phyloP scores from a whole-genome alignment of 2,888 invertebrate genomes.

The Scelioninae gen. 1 region DNA sequence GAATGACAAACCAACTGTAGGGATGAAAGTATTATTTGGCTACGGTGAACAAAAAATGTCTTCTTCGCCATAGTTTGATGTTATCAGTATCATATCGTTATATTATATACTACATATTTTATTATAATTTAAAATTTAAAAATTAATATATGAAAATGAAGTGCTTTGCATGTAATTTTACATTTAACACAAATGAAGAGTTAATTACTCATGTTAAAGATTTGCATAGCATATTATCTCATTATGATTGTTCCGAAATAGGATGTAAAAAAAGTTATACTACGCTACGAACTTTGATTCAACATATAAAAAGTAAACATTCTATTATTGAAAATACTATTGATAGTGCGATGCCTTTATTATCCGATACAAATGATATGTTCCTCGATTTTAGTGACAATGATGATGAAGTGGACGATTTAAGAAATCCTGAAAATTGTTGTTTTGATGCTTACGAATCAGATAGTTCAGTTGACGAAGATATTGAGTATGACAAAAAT shows the following conservation, averaged over 20 bases:
- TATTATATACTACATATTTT: background rate
- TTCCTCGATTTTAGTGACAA: background rate
- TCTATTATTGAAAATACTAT: background rate
- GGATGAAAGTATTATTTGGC: conserved; percentile 14
- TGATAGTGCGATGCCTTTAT: background rate
- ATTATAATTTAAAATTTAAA: background rate
- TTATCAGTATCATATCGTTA: background rate
- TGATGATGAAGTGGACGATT: no score
- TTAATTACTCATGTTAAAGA: conserved; percentile 34
- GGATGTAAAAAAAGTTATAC: conserved; percentile 28
- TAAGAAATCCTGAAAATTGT: no score
- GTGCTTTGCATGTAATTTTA: conserved; percentile 21
- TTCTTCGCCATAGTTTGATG: background rate
- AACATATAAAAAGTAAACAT: conserved; percentile 20
- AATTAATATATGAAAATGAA: conserved; percentile 6
- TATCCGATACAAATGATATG: background rate
- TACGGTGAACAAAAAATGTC: background rate
- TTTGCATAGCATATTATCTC: background rate
- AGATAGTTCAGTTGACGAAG: no score
- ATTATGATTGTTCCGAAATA: conserved; percentile 31
- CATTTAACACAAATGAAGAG: conserved; percentile 14
- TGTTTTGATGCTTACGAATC: no score
- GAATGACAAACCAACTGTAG: conserved; percentile 19
- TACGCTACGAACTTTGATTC: conserved; percentile 13
- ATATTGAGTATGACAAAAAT: no score